Evolutionary conservation across 2,888 invertebrate genomes (phyloP).

Genomic region (Xylota segnis): DNA sequence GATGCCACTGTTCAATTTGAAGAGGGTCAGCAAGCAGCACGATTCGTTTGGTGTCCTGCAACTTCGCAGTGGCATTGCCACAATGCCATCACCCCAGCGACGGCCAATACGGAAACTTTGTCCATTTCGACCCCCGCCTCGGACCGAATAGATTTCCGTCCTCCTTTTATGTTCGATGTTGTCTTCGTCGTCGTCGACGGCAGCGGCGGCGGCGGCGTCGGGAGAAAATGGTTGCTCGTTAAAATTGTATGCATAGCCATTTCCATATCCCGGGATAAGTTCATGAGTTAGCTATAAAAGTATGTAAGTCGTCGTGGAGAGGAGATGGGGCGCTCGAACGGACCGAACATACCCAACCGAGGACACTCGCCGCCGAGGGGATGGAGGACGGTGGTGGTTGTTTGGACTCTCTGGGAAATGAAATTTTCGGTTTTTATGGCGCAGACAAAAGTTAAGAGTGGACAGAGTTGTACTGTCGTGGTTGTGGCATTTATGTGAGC

Average conservation of each 20-base stretch:
- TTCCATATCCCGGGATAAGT: conserved; percentile 77
- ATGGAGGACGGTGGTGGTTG: conserved; percentile 41
- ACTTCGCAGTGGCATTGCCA: conserved; percentile 43
- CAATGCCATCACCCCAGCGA: conserved; percentile 70
- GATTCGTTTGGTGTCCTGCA: conserved; percentile 75
- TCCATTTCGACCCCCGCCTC: conserved; percentile 73
- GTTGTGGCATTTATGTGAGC: conserved; percentile 69
- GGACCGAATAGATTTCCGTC: conserved; percentile 72
- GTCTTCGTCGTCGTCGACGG: conserved; percentile 45
- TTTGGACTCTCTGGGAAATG: conserved; percentile 76
- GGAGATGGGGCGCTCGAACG: conserved; percentile 27
- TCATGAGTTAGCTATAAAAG: conserved; percentile 77
- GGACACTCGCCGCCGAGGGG: conserved; percentile 32
- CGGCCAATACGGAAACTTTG: conserved; percentile 76
- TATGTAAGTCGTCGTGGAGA: conserved; percentile 54
- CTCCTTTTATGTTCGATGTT: conserved; percentile 71
- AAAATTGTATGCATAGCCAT: conserved; percentile 77
- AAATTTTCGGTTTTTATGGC: conserved; percentile 77
- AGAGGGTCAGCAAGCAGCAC: conserved; percentile 74
- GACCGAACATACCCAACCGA: conserved; percentile 68
- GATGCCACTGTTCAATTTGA: conserved; percentile 76
- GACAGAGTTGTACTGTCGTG: conserved; percentile 69
- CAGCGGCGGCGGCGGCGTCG: conserved; percentile 22
- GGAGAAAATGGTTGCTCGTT: conserved; percentile 76
- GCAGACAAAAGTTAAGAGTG: conserved; percentile 76